A percentile compares a stretch with the other conserved stretches of the same genome.
These are phyloP conservation scores for Drosophila arizonae DNA, from an alignment of 1,140 invertebrate species.

Conservation along the genomic window DNA sequence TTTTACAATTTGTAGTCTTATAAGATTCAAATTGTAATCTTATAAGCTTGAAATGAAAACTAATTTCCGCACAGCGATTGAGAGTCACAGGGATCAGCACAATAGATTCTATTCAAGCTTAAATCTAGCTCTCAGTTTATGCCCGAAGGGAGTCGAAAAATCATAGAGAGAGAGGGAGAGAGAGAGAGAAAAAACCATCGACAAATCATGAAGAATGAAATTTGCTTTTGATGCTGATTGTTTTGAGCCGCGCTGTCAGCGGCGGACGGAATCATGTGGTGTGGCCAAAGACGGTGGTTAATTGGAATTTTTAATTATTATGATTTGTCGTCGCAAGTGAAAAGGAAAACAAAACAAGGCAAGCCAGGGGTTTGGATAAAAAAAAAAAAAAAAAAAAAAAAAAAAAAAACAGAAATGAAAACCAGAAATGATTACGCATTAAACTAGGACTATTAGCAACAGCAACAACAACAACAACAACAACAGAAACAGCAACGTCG, in stretches of 20 bases:
- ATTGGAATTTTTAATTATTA: conserved; percentile 78
- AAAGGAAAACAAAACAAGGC: conserved; percentile 17
- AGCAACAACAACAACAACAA: not conserved
- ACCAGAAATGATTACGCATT: conserved; percentile 30
- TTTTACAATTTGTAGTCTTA: too few relatives aligned
- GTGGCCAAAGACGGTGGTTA: conserved; percentile 60
- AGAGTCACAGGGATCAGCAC: not conserved
- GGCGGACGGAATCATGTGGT: conserved; percentile 4
- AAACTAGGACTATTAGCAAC: conserved; percentile 44
- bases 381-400: conserved; percentile 10
- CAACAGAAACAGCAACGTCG: not conserved
- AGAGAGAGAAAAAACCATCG: too few relatives aligned
- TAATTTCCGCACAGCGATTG: not conserved
- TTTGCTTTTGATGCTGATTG: conserved; percentile 35
- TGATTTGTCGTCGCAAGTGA: conserved; percentile 65
- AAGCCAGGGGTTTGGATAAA: not conserved
- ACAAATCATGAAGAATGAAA: conserved; percentile 28
- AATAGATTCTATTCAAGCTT: not conserved
- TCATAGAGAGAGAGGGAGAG: too few relatives aligned
- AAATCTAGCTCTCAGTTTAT: not conserved
- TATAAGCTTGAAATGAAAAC: too few relatives aligned
- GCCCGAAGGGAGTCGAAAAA: conserved; percentile 6
- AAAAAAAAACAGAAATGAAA: not conserved
- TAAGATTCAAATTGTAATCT: too few relatives aligned
- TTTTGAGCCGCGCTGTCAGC: not conserved